Evolutionary conservation across 2,797 vertebrate genomes (phyloP), one percentile per base, ranked within the genome.

Genomic region (Pangasius mekongensis): DNA sequence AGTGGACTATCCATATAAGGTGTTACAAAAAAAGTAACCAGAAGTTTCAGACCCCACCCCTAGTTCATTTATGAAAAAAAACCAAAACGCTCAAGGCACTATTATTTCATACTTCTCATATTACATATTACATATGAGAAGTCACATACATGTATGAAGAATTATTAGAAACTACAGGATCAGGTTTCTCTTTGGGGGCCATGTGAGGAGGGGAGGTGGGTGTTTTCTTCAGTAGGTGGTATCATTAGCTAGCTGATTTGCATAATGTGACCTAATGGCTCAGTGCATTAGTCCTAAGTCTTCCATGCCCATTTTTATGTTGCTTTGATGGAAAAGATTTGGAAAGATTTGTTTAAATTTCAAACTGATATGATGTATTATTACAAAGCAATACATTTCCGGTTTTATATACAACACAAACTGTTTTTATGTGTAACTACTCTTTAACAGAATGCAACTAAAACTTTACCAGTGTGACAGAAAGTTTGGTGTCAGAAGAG

Each of bases 51-150:
- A 82, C 13, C 4, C 13, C 36, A 62, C 36, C 36, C 33, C 24
- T n/a, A 43, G 20, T 64, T 82, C 52, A 80, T 33, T 80, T 36
- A 49, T n/a, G 74, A 1, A 39, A 39, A 39, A 39, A 39, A 39
- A 18, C 43, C 60, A 39, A 56, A 76, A 30, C 54, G 20, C 36
- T 27, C 76, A 56, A 54, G 16, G n/a, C 49, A 56, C 76, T 54
- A 52, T 56, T 78, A 80, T 56, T 11, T 82, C 18, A 62, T 62
- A 14, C 22, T 83, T 83, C 58, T 83, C 62, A 67, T 33, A 33
- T 84, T 84, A 14, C n/a, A 67, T n/a, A n/a, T n/a, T n/a, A n/a
- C n/a, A n/a, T n/a, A n/a, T n/a, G n/a, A n/a, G n/a, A 67, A 84
- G 16, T 67, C 16, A 84, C 16, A 66, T 49, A 52, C 62, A 67